Conservation (phyloP, 2,113 vertebrate species). For the Atherinomorus stipes region DNA sequence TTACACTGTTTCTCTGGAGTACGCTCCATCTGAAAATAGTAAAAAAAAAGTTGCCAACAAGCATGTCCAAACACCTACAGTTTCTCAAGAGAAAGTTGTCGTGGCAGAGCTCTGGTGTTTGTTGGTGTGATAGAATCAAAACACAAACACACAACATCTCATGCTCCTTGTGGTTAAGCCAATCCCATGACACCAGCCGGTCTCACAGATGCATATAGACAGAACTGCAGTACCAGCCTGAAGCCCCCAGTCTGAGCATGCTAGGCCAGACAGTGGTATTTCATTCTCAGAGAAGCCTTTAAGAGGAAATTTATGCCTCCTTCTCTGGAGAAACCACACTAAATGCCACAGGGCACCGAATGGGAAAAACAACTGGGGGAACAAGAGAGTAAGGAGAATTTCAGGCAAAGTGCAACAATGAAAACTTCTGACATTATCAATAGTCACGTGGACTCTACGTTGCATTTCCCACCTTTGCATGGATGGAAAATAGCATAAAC, state of each 20-base stretch:
- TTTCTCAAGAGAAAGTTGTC: slow-evolving; percentile 14
- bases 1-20: slow-evolving; percentile 2
- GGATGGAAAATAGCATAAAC: slow-evolving; percentile 32
- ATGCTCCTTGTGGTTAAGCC: not conserved
- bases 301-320: slow-evolving; percentile 65
- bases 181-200: slow-evolving; percentile 39
- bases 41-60: not conserved
- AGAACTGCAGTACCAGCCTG: slow-evolving; percentile 41
- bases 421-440: slow-evolving; percentile 64
- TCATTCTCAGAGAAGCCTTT: slow-evolving; percentile 66
- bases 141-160: not conserved
- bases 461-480: slow-evolving; percentile 61
- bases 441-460: slow-evolving; percentile 40
- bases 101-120: not conserved
- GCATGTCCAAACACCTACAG: slow-evolving; percentile 20
- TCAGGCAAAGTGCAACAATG: slow-evolving; percentile 49
- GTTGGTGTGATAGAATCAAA: not conserved
- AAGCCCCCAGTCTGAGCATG: slow-evolving; percentile 68
- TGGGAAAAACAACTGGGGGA: slow-evolving; percentile 75
- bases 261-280: slow-evolving; percentile 73
- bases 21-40: not conserved
- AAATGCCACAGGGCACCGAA: slow-evolving; percentile 77
- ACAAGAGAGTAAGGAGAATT: slow-evolving; percentile 58
- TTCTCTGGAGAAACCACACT: slow-evolving; percentile 68
- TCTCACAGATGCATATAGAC: slow-evolving; percentile 34